These are phyloP conservation scores for Epirrhoe alternata DNA, from an alignment of 2,888 invertebrate species.

Conservation along the genomic window DNA sequence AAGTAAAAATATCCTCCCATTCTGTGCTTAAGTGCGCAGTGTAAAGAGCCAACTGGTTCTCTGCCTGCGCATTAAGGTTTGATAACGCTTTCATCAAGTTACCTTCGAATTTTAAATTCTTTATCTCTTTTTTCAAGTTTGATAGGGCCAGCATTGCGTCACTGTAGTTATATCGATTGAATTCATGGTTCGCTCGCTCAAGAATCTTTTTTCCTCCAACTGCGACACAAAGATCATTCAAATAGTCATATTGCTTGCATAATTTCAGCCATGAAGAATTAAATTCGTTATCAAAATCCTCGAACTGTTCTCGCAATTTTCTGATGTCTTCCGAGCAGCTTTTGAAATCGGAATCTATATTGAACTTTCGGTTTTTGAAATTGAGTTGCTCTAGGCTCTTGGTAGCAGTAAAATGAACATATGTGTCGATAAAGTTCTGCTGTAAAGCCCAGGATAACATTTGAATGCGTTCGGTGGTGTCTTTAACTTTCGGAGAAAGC, in stretches of 20 bases:
- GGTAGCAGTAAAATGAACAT: conserved; percentile 67
- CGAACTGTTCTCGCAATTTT: conserved; percentile 53
- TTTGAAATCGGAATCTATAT: conserved; percentile 62
- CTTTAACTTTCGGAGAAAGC: conserved; percentile 63
- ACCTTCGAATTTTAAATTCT: conserved; percentile 63
- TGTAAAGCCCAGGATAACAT: conserved; percentile 74
- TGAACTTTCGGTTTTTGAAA: conserved; percentile 68
- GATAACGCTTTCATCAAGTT: conserved; percentile 62
- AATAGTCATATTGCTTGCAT: conserved; percentile 53
- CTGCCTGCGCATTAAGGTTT: conserved; percentile 66
- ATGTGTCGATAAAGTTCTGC: conserved; percentile 71
- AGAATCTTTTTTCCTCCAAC: conserved; percentile 67
- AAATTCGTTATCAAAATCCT: conserved; percentile 63
- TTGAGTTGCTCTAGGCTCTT: conserved; percentile 77
- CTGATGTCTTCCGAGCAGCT: conserved; percentile 55
- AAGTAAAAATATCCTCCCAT: conserved; percentile 77
- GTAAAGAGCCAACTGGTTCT: conserved; percentile 73
- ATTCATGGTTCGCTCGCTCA: conserved; percentile 72
- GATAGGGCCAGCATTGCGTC: conserved; percentile 67
- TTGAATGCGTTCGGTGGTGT: conserved; percentile 69
- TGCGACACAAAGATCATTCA: conserved; percentile 62
- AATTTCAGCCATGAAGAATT: conserved; percentile 59
- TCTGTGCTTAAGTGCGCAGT: conserved; percentile 73
- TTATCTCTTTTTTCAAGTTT: conserved; percentile 59
- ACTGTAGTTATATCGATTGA: conserved; percentile 66